Evolutionary conservation across 2,888 invertebrate genomes (phyloP), one percentile per base, ranked within the genome.

Genomic region (Steinernema carpocapsae): DNA sequence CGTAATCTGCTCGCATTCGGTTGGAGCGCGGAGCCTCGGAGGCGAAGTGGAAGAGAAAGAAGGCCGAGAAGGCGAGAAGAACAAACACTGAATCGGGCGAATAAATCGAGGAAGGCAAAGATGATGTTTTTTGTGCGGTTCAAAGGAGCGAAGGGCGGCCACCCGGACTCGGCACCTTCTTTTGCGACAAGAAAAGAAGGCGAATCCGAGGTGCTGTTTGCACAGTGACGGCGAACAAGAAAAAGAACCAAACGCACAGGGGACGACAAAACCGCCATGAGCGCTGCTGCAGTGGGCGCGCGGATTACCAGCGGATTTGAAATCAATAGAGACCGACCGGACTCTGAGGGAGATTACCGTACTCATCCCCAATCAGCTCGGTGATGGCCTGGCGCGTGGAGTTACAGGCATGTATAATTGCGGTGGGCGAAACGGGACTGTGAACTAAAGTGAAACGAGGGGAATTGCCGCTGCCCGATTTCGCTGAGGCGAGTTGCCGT

Each of bases 101-200:
- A 64, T 32, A 32, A 56, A 56, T 6, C 19, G 19, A 22, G 24
- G 52, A 52, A 52, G 52, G 32, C 32, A 17, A 26, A n/a, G n/a
- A n/a, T n/a, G n/a, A n/a, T n/a, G n/a, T 64, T 29, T 64, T 64
- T 64, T 64, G 64, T 64, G 37, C 37, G 37, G 37, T 37, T 37
- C 37, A 37, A 37, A 37, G 37, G 37, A 10, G 10, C 37, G 37
- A 37, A 37, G 3, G 37, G 37, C 37, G 37, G 37, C 37, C 37
- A 3, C 37, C 37, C 37, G 37, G 37, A 37, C 4, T 32, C 64
- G 64, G 12, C 64, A 17, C 19, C 19, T 24, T 19, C 56, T 56
- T 24, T 4, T 4, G 4, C 22, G 12, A 19, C 64, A 32, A 26
- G 64, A 64, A 29, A 64, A 29, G 64, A 37, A 37, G 17, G 64